Base-by-base conservation (phyloP, 2,888 invertebrate genomes). In the Gymnoscelis rufifasciata region DNA sequence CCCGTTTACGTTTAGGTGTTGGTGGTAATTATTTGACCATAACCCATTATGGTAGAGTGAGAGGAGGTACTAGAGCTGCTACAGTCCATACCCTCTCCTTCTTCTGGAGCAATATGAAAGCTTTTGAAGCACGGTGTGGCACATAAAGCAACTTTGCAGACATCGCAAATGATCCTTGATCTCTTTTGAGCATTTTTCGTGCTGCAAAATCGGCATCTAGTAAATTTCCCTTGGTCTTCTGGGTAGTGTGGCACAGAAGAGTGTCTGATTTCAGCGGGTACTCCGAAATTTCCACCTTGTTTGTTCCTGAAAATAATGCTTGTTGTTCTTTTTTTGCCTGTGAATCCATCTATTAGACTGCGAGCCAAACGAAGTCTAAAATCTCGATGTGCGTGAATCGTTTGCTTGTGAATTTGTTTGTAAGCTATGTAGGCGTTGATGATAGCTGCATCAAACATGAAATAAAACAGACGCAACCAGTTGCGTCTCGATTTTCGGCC, bases 161-260 rank as follows among this genome's bases (percentile, higher is more conserved):
- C 41, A 43, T 47, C 30, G 44, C 43, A 51, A 47, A 47, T 44
- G 12, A 51, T 44, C 12, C 38, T 44, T 24, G 44, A 35, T 31
- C 38, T 7, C 13, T 30, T 30, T 30, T 13, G 13, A 7, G 12
- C 12, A 30, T 30, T 30, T 48, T 46, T 47, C 39, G 43, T 52
- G 43, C 48, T 52, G 44, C 47, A 52, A 48, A 48, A 52, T 46
- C 45, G 52, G 42, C 45, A 48, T 52, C 47, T 40, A 41, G 43
- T 51, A 51, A 41, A 47, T 38, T 45, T 48, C 7, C 35, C 8
- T 8, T 30, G 30, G 13, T 8, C 30, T 30, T 30, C 13, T 30
- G 29, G 30, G 3, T 14, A 8, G 10, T 19, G 19, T 11, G 35
- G 10, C 19, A 19, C 30, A 30, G 30, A 30, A 30, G 30, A 30